These are phyloP conservation scores for Clarias batrachus DNA, from an alignment of 2,113 vertebrate genomes.

Conservation along the genomic window DNA sequence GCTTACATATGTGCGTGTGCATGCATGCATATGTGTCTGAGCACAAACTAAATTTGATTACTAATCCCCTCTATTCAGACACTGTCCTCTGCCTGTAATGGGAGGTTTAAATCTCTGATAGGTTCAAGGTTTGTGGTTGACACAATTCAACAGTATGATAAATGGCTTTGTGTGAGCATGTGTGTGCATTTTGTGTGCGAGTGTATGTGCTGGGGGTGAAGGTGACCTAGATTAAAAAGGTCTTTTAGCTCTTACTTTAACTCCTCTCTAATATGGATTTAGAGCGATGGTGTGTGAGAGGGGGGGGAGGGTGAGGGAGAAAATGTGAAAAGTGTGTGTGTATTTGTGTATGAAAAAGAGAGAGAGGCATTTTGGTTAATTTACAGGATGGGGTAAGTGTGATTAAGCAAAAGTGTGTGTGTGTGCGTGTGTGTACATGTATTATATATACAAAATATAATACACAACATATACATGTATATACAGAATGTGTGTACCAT, in stretches of 20 bases:
- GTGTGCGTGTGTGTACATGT: slow-evolving; percentile 15
- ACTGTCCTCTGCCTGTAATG: slow-evolving; percentile 16
- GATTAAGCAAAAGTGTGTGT: background rate
- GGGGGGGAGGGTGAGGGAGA: background rate
- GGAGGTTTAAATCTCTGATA: slow-evolving; percentile 25
- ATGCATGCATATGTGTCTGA: background rate
- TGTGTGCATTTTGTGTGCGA: slow-evolving; percentile 22
- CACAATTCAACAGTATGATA: slow-evolving; percentile 45
- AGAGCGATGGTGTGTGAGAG: slow-evolving; percentile 18
- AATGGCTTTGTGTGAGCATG: slow-evolving; percentile 26
- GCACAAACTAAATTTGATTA: slow-evolving; percentile 21
- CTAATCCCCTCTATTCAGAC: slow-evolving; percentile 29
- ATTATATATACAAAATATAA: too few relatives aligned
- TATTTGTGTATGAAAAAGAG: slow-evolving; percentile 21
- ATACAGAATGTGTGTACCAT: too few relatives aligned
- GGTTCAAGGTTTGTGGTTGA: slow-evolving; percentile 23
- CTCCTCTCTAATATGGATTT: slow-evolving; percentile 34
- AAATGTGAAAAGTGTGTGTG: slow-evolving; percentile 3
- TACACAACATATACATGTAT: too few relatives aligned
- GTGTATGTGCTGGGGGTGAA: slow-evolving; percentile 36
- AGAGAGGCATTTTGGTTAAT: background rate
- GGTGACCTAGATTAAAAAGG: slow-evolving; percentile 49
- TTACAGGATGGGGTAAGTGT: slow-evolving; percentile 12
- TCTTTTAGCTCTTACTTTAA: slow-evolving; percentile 30
- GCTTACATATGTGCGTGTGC: slow-evolving; percentile 29